Conservation (phyloP, 30 jellyfish, hydroid and myxozoan genomes). For the Aurelia sp. region DNA sequence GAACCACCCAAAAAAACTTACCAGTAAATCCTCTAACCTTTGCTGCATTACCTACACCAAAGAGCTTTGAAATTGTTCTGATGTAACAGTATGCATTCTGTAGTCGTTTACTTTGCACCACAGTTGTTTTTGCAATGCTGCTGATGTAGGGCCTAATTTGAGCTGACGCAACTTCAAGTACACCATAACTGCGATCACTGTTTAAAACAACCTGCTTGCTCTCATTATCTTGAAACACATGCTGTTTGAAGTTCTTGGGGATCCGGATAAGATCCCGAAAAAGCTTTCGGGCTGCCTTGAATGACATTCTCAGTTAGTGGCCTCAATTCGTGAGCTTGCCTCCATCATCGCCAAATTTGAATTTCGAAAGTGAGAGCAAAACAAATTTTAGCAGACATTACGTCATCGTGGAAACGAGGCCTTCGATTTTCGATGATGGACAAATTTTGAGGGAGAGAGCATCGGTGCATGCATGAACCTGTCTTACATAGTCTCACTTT, state of each 20-base stretch:
- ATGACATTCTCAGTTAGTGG: slow-evolving; percentile 11
- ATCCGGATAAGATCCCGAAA: slow-evolving; percentile 47
- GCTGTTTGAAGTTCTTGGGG: background rate
- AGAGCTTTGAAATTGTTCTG: slow-evolving; percentile 5
- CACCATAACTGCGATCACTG: background rate
- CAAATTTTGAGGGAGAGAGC: too few species aligned
- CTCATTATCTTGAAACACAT: slow-evolving; percentile 30
- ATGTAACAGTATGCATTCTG: background rate
- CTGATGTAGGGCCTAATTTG: background rate
- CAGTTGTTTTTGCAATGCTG: background rate
- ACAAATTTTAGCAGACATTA: background rate
- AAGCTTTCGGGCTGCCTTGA: slow-evolving; percentile 55
- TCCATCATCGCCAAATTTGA: background rate
- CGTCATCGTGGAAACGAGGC: slow-evolving; percentile 3
- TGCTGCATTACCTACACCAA: background rate
- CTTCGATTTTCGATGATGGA: too few species aligned
- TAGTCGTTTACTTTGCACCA: background rate
- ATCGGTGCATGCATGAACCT: too few species aligned
- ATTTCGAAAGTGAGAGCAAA: background rate
- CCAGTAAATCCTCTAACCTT: too few species aligned
- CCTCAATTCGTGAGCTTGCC: background rate
- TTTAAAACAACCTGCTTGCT: background rate
- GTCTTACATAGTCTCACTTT: too few species aligned
- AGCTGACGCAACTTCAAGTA: slow-evolving; percentile 15
- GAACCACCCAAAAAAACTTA: too few species aligned